Evolutionary conservation across 2,888 invertebrate species (phyloP), one percentile per base, ranked within the genome.

Genomic region (Stomorhina lunata): DNA sequence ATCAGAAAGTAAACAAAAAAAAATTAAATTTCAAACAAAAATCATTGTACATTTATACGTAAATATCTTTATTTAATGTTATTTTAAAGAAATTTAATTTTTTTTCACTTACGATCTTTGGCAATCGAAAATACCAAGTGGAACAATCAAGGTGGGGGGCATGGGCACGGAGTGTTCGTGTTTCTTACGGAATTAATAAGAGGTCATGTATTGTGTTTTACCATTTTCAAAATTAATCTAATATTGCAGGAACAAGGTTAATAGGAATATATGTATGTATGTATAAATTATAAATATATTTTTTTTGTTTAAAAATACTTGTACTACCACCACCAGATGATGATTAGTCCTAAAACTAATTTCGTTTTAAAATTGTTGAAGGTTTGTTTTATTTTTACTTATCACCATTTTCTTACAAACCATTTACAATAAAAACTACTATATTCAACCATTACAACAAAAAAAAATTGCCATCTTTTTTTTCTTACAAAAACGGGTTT

Each of bases 381-480:
- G 10, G 3, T 48, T 75, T 53, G 12, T 22, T 17, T 10, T 53
- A 55, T 6, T 32, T 63, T 55, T 37, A 50, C 50, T 69, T 40
- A 66, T 59, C 65, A 73, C 55, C 27, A 25, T 43, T 57, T 69
- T 57, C 50, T 79, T 81, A 69, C 69, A 45, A 63, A 69, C 66
- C 75, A 76, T 48, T 27, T 63, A 48, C 15, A 59, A 17, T 15
- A 22, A 63, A 48, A 69, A 40, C 3, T 27, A 27, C 37, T 59
- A 27, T 34, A 22, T 25, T 68, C 27, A 71, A 78, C 59, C 48
- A 77, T 57, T 68, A 61, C 59, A 75, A 84, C 79, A 84, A 87
- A 84, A 85, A 86, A 80, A 75, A 76, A 81, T 85, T 84, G 78
- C 81, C 79, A 82, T 86, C 85, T 76, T 78, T 84, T 45, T 81